Evolutionary conservation across 2,888 invertebrate species (phyloP).

Genomic region (Habrosyne pyritoides): DNA sequence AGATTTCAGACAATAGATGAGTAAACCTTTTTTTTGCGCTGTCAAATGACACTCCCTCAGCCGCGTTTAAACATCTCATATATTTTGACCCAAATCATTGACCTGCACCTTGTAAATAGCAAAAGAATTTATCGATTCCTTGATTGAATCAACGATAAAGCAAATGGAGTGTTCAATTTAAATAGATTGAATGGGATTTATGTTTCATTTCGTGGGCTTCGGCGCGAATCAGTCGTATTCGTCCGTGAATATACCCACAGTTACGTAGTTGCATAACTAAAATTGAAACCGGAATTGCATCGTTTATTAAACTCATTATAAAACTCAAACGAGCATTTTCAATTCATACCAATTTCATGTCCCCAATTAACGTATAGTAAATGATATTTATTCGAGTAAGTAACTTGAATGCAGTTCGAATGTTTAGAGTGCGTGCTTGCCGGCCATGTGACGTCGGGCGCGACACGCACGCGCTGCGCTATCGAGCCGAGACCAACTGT

Average conservation of each 20-base stretch:
- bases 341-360: conserved; percentile 39
- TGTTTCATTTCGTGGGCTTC: conserved; percentile 72
- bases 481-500: conserved; percentile 79
- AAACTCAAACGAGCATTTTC: conserved; percentile 34
- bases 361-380: conserved; percentile 45
- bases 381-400: conserved; percentile 10
- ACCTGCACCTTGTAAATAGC: conserved; percentile 36
- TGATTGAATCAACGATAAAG: conserved; percentile 68
- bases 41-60: neutral
- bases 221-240: conserved; percentile 49
- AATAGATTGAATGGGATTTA: conserved; percentile 80
- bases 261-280: conserved; percentile 21
- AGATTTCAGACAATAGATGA: too few relatives aligned
- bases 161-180: conserved; percentile 79
- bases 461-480: conserved; percentile 72
- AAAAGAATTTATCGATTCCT: conserved; percentile 61
- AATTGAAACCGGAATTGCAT: conserved; percentile 44
- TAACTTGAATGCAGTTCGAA: conserved; percentile 15
- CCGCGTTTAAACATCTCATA: neutral
- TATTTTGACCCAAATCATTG: neutral
- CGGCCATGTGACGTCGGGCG: conserved; percentile 57
- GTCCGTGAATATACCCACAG: conserved; percentile 19
- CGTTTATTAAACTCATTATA: conserved; percentile 46
- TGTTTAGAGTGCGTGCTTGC: conserved; percentile 39
- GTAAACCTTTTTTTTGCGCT: neutral